Evolutionary conservation across 53 echinoderm and acorn worm species (phyloP).

Genomic region (Henricia sp.): DNA sequence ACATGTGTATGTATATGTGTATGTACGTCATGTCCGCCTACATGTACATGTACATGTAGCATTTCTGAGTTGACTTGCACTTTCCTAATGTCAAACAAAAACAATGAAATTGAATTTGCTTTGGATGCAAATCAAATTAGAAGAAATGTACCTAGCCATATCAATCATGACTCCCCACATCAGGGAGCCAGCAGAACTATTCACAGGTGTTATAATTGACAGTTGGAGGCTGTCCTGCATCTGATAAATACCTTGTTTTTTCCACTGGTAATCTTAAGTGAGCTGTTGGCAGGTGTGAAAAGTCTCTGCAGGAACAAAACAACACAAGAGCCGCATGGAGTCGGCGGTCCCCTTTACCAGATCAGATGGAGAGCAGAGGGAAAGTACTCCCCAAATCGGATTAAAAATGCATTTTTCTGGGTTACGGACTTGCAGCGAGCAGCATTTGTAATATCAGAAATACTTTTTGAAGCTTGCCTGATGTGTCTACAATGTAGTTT

Average conservation of each 20-base stretch:
- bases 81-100: constrained; percentile 61
- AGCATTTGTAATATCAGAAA: constrained; percentile 26
- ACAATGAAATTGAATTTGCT: constrained; percentile 58
- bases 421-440: not conserved
- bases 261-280: constrained; percentile 40
- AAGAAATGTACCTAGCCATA: constrained; percentile 53
- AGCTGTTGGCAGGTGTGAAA: constrained; percentile 50
- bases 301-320: constrained; percentile 46
- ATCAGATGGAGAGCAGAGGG: constrained; percentile 3
- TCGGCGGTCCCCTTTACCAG: not conserved
- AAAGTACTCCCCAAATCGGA: constrained; percentile 25
- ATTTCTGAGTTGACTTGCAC: constrained; percentile 53
- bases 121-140: constrained; percentile 59
- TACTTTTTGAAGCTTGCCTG: constrained; percentile 45
- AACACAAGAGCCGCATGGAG: constrained; percentile 39
- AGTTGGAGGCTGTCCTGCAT: constrained; percentile 19
- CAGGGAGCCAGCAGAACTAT: constrained; percentile 51
- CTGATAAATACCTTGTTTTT: not conserved
- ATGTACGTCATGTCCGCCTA: too few relatives aligned
- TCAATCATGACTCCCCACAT: constrained; percentile 45
- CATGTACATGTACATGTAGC: not conserved
- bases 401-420: constrained; percentile 57
- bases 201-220: constrained; percentile 55
- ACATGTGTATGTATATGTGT: too few relatives aligned
- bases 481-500: constrained; percentile 21